Evolutionary conservation across 2,888 invertebrate genomes (phyloP).

Genomic region (Drosophila yooni): DNA sequence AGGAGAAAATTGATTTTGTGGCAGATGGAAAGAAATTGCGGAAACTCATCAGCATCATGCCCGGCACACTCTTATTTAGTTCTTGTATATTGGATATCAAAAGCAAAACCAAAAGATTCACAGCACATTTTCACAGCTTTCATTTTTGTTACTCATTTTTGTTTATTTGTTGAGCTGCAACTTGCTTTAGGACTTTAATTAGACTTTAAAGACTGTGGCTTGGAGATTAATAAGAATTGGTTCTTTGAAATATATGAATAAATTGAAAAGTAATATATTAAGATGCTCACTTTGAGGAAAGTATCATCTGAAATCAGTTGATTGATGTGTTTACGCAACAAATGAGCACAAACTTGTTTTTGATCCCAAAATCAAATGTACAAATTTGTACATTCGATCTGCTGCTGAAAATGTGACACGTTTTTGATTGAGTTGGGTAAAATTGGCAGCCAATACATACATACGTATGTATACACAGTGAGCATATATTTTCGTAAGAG

Average conservation of each 20-base stretch:
- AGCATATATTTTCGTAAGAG: constrained; percentile 2
- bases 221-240: not conserved
- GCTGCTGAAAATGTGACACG: not conserved
- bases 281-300: not conserved
- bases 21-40: constrained; percentile 17
- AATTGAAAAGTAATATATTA: not conserved
- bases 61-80: constrained; percentile 36
- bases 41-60: constrained; percentile 59
- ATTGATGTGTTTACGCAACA: constrained; percentile 3
- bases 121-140: constrained; percentile 7
- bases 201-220: not conserved
- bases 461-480: too few relatives aligned
- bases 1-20: constrained; percentile 60
- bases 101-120: constrained; percentile 24
- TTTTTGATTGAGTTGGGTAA: constrained; percentile 35
- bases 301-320: not conserved
- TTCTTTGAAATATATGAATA: not conserved
- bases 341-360: constrained; percentile 3
- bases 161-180: not conserved
- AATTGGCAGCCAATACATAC: not conserved
- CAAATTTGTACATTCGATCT: not conserved
- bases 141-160: not conserved
- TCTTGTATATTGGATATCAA: constrained; percentile 27
- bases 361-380: not conserved
- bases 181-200: not conserved